Conservation (phyloP, 2,888 invertebrate genomes). For the Eupithecia exiguata region DNA sequence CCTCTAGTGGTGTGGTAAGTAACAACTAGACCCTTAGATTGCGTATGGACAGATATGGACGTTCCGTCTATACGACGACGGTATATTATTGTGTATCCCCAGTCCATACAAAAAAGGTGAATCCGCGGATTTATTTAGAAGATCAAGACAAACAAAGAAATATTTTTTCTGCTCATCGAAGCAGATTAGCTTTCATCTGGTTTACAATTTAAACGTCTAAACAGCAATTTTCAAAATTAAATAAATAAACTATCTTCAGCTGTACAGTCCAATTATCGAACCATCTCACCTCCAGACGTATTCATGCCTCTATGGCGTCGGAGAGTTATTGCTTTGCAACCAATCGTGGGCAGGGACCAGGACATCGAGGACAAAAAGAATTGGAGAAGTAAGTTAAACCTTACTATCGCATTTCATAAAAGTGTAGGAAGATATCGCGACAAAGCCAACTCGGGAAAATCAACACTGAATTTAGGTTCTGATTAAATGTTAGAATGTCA, state of each 20-base stretch:
- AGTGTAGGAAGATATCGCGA: neutral
- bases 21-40: too few relatives aligned
- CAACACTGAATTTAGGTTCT: neutral
- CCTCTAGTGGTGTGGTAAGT: too few relatives aligned
- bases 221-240: slow-evolving; percentile 10
- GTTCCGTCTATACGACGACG: too few relatives aligned
- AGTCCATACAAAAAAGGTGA: too few relatives aligned
- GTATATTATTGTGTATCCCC: too few relatives aligned
- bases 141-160: too few relatives aligned
- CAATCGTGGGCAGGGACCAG: slow-evolving; percentile 33
- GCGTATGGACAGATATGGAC: too few relatives aligned
- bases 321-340: slow-evolving; percentile 36
- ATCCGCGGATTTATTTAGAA: too few relatives aligned
- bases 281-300: slow-evolving; percentile 53
- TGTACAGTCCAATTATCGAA: slow-evolving; percentile 3
- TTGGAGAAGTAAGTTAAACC: slow-evolving; percentile 1
- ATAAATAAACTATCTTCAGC: slow-evolving; percentile 12
- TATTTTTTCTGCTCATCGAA: too few relatives aligned
- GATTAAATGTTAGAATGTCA: too few relatives aligned
- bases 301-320: slow-evolving; percentile 63
- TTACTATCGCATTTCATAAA: neutral
- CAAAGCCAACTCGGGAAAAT: neutral
- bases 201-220: slow-evolving; percentile 1
- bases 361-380: slow-evolving; percentile 36
- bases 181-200: neutral